Percentiles rank a stretch among this genome's conserved stretches.
phyloP scores from a whole-genome alignment of 2,797 vertebrate genomes.

The Eulemur albifrons region DNA sequence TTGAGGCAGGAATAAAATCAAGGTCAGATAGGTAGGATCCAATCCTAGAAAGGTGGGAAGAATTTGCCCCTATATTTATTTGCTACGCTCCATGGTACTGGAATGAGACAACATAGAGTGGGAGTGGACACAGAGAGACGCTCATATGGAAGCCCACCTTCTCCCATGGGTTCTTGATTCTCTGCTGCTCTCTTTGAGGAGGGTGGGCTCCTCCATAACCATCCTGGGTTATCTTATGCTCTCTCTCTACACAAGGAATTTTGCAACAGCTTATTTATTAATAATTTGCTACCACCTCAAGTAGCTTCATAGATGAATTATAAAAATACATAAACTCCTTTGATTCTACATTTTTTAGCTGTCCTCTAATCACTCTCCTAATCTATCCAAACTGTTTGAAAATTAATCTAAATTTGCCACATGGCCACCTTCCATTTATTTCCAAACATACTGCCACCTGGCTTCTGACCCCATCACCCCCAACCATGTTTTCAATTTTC shows the following conservation, averaged over 20 bases:
- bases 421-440: neutral
- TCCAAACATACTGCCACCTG: neutral
- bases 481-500: neutral
- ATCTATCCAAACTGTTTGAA: neutral
- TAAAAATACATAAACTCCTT: neutral
- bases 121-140: neutral
- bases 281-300: neutral
- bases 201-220: neutral
- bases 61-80: neutral
- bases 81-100: neutral
- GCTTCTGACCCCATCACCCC: neutral
- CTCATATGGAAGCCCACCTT: neutral
- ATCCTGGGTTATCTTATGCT: neutral
- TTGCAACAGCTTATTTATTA: neutral
- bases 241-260: neutral
- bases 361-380: neutral
- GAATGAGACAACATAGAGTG: neutral
- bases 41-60: neutral
- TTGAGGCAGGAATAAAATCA: neutral
- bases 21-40: neutral
- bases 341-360: neutral
- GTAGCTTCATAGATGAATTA: neutral
- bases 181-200: neutral
- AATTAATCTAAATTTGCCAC: neutral
- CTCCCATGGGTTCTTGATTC: neutral